These are phyloP conservation scores for Drosophila punjabiensis DNA, from an alignment of 1,140 invertebrate species.

Conservation along the genomic window DNA sequence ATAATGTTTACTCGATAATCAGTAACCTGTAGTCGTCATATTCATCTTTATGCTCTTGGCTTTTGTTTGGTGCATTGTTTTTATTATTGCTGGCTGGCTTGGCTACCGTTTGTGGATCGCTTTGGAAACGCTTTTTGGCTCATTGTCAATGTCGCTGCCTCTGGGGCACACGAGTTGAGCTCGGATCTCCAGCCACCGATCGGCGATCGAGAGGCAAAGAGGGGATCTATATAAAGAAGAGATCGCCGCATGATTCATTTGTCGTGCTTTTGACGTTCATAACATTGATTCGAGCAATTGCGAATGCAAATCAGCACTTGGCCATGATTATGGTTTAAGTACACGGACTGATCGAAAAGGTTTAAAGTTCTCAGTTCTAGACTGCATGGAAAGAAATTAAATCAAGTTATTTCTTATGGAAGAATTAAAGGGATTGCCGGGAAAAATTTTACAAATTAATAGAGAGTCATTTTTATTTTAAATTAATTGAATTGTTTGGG, in stretches of 20 bases:
- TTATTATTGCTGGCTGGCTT: slow-evolving; percentile 50
- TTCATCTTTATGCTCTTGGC: slow-evolving; percentile 24
- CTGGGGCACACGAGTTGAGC: slow-evolving; percentile 55
- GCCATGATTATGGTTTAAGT: slow-evolving; percentile 63
- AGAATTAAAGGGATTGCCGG: too few species aligned
- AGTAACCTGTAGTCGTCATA: slow-evolving; percentile 6
- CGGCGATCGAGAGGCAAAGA: slow-evolving; percentile 8
- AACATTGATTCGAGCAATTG: slow-evolving; percentile 50
- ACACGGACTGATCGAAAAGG: slow-evolving; percentile 56
- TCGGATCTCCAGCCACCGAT: slow-evolving; percentile 4
- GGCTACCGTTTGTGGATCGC: slow-evolving; percentile 74
- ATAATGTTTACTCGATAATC: neutral
- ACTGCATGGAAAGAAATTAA: slow-evolving; percentile 9
- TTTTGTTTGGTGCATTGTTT: slow-evolving; percentile 55
- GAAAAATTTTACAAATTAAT: too few species aligned
- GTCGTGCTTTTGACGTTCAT: slow-evolving; percentile 70
- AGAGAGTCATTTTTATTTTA: too few species aligned
- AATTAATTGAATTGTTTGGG: neutral
- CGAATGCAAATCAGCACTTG: slow-evolving; percentile 51
- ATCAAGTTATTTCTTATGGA: too few species aligned
- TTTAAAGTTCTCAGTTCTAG: slow-evolving; percentile 30
- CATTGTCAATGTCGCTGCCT: slow-evolving; percentile 79
- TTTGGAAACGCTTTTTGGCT: slow-evolving; percentile 72
- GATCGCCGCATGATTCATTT: slow-evolving; percentile 76
- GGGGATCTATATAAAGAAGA: slow-evolving; percentile 45